Evolutionary conservation across 2,797 vertebrate genomes (phyloP).

Genomic region (Diglossa cyanea): DNA sequence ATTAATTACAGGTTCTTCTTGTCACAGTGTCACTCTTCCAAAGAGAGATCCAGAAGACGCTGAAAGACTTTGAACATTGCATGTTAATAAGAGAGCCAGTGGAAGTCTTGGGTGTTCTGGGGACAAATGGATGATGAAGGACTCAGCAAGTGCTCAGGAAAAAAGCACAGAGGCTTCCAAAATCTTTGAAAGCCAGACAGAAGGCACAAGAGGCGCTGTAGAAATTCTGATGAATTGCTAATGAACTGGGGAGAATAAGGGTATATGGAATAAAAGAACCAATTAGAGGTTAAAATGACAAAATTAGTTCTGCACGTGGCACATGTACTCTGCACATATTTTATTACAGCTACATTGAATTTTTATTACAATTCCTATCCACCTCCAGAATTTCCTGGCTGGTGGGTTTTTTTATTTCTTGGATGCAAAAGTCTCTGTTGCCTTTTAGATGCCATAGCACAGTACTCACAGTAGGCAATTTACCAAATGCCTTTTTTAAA

Average conservation of each 20-base stretch:
- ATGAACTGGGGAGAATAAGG: not conserved
- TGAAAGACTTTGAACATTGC: not conserved
- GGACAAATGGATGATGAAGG: not conserved
- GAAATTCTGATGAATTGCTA: not conserved
- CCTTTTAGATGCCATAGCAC: not conserved
- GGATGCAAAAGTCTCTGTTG: not conserved
- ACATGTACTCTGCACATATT: not conserved
- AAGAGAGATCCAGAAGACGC: not conserved
- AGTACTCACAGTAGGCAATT: not conserved
- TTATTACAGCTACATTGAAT: not conserved
- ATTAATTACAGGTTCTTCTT: not conserved
- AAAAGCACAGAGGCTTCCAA: not conserved
- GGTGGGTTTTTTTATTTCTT: not conserved
- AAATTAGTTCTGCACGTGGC: not conserved
- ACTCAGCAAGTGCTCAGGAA: not conserved
- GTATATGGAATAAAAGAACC: not conserved
- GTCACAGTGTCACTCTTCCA: not conserved
- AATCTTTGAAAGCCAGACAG: not conserved
- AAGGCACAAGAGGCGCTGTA: not conserved
- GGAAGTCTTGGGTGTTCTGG: not conserved
- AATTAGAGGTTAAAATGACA: not conserved
- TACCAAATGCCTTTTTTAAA: not conserved
- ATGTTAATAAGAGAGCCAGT: not conserved
- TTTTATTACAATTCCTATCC: conserved; percentile 49
- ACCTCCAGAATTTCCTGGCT: conserved; percentile 20